Conservation (phyloP, 2,113 vertebrate species). For the Coregonus clupeaformis region DNA sequence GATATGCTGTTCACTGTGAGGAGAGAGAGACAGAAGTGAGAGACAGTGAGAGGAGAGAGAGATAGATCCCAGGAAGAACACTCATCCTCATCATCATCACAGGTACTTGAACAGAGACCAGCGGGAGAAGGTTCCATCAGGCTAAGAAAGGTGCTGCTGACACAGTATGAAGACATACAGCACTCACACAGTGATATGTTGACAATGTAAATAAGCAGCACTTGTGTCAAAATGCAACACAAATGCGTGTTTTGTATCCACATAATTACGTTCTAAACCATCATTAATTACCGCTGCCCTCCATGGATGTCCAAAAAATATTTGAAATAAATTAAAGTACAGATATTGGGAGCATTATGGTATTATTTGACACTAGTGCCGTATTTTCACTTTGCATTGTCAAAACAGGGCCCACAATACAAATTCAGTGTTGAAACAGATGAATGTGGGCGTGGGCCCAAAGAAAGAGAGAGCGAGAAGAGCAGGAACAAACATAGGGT, state of each 20-base stretch:
- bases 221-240: neutral
- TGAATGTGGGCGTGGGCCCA: neutral
- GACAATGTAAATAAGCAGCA: neutral
- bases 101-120: neutral
- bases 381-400: neutral
- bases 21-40: neutral
- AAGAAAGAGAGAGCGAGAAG: neutral
- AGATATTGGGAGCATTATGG: neutral
- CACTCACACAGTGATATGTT: neutral
- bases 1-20: constrained; percentile 64
- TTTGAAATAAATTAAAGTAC: neutral
- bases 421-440: neutral
- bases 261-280: neutral
- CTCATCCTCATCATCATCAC: neutral
- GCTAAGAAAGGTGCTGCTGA: neutral
- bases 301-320: neutral
- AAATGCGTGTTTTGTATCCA: no score
- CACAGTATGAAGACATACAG: neutral
- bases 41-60: neutral
- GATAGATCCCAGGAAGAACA: neutral
- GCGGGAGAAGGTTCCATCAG: neutral
- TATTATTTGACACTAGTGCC: neutral
- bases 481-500: neutral
- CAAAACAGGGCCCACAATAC: neutral
- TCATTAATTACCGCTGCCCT: neutral